These are phyloP conservation scores for Gryllus bimaculatus DNA, from an alignment of 1,140 invertebrate species.

Conservation along the genomic window DNA sequence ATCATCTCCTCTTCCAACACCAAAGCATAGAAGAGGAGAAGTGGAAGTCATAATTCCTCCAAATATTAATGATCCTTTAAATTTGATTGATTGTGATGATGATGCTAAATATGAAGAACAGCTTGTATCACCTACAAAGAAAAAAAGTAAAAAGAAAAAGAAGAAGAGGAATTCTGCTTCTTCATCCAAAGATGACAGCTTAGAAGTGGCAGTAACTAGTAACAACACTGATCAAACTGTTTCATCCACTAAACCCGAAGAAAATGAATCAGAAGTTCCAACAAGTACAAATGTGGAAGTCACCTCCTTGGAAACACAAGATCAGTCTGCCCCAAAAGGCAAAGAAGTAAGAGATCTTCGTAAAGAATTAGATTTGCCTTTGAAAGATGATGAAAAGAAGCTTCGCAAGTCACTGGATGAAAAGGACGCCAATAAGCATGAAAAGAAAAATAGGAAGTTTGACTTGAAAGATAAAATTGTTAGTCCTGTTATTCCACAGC, in stretches of 20 bases:
- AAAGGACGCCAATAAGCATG: not conserved
- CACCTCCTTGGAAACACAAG: not conserved
- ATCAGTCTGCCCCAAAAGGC: not conserved
- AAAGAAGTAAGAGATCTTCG: not conserved
- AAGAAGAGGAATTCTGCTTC: slow-evolving; percentile 34
- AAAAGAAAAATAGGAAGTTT: slow-evolving; percentile 38
- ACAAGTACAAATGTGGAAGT: not conserved
- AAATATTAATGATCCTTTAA: slow-evolving; percentile 84
- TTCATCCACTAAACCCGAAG: not conserved
- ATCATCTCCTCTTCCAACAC: slow-evolving; percentile 79
- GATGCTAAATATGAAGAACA: slow-evolving; percentile 65
- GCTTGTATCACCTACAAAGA: slow-evolving; percentile 52
- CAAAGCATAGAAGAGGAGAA: slow-evolving; percentile 66
- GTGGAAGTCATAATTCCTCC: slow-evolving; percentile 87
- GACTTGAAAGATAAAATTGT: slow-evolving; percentile 81
- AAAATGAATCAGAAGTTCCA: not conserved
- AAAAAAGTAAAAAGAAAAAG: slow-evolving; percentile 43
- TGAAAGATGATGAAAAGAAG: slow-evolving; percentile 12
- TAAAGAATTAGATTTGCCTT: not conserved
- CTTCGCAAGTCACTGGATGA: not conserved
- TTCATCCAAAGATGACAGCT: slow-evolving; percentile 19
- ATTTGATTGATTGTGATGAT: slow-evolving; percentile 70
- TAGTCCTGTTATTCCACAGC: slow-evolving; percentile 82
- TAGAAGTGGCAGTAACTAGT: not conserved
- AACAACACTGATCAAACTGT: not conserved